Evolutionary conservation across 2,113 vertebrate species (phyloP), one percentile per base, ranked within the genome.

Genomic region (Dicerorhinus sumatrensis): DNA sequence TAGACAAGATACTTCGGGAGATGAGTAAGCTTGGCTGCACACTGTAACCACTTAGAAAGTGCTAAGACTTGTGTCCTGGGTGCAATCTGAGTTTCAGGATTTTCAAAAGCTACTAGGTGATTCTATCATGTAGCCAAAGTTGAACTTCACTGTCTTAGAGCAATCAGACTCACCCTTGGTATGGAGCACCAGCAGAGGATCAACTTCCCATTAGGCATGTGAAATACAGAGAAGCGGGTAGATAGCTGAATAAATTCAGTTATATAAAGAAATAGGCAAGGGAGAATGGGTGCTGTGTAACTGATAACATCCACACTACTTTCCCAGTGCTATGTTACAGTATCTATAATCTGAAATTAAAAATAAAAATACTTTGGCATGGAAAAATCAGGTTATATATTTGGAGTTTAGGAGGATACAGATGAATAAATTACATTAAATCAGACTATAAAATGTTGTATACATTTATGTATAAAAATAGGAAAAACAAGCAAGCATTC

Each of bases 401-500:
- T 65, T 27, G 88, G 46, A 76, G 3, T 82, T 86, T 92, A 93
- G 16, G 17, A 89, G 54, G 3, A 17, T 18, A 69, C 2, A 51
- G 2, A 76, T 88, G 36, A 75, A 23, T 54, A 69, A 93, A 70
- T 58, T 31, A 18, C 18, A 83, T 51, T 89, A 92, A 85, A 46
- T 60, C 23, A 31, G 6, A 21, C 4, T 48, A 8, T 85, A 89
- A 73, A 36, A 72, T 65, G 3, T 18, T 75, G 3, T 77, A 92
- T 77, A 77, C 67, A 86, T 84, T 81, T 89, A 81, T 72, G 11
- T 33, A 85, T 89, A 39, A 90, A 96, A 89, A 72, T 89, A 72
- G 6, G 2, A 18, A 36, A 91, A 90, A 58, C 17, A 94, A 81
- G 17, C 13, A 72, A 77, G 2, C 51, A 84, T 63, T 89, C 3